Conservation (phyloP, 2,888 invertebrate genomes). For the Acanthosoma haemorrhoidale region DNA sequence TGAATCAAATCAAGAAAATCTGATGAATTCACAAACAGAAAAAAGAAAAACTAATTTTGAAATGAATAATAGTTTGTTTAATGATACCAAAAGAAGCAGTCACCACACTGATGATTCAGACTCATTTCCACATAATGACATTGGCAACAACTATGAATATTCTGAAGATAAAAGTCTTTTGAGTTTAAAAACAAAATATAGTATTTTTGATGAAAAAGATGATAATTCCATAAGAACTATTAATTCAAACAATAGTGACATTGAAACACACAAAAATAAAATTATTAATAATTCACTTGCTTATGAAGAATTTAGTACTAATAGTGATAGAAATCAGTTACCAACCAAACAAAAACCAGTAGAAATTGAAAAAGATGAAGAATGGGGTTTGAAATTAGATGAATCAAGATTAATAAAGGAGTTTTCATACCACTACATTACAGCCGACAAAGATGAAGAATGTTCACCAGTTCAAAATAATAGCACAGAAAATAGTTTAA, state of each 20-base stretch:
- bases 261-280: background rate
- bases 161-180: background rate
- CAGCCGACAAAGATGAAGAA: constrained; percentile 40
- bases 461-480: background rate
- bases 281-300: background rate
- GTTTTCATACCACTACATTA: constrained; percentile 48
- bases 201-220: background rate
- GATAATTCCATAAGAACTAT: background rate
- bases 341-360: background rate
- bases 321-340: background rate
- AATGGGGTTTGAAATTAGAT: constrained; percentile 45
- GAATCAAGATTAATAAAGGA: constrained; percentile 47
- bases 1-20: constrained; percentile 9
- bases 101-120: background rate
- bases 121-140: background rate
- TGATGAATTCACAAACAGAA: constrained; percentile 9
- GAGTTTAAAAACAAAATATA: background rate
- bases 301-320: constrained; percentile 17
- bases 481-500: background rate
- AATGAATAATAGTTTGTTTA: background rate
- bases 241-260: background rate
- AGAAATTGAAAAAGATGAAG: constrained; percentile 41
- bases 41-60: background rate
- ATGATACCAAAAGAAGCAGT: background rate
- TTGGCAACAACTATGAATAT: background rate